Conservation (phyloP, 2,113 vertebrate species). For the Montifringilla adamsi region DNA sequence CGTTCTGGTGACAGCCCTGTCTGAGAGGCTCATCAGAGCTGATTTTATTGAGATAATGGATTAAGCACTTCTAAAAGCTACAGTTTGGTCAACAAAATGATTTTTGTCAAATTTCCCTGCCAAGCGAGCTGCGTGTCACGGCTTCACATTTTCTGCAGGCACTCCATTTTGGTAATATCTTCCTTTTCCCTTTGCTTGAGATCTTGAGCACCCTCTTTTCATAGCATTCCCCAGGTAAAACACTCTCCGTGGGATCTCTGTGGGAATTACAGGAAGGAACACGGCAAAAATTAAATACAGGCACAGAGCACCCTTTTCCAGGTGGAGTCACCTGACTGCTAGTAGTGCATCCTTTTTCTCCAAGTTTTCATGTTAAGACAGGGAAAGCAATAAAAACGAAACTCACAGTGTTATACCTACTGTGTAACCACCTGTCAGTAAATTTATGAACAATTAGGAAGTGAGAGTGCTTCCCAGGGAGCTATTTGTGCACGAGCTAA, state of each 20-base stretch:
- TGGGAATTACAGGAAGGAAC: neutral
- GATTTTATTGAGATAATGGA: constrained; percentile 51
- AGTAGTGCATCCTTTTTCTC: neutral
- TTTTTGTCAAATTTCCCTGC: neutral
- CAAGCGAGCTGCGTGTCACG: fast-evolving
- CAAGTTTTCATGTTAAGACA: constrained; percentile 53
- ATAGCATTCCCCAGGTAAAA: neutral
- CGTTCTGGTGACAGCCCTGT: neutral
- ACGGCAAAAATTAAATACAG: fast-evolving
- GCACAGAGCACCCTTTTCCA: neutral
- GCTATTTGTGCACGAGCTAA: constrained; percentile 70
- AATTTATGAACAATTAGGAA: constrained; percentile 83
- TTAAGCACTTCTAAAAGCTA: constrained; percentile 24
- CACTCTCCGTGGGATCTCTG: neutral
- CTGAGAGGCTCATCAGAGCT: constrained; percentile 5
- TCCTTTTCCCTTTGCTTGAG: neutral
- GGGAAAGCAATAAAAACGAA: constrained; percentile 65
- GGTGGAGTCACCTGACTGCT: neutral
- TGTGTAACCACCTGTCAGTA: constrained; percentile 79
- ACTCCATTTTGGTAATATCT: neutral
- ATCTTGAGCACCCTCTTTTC: neutral
- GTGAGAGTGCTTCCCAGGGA: constrained; percentile 76
- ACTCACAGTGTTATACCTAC: constrained; percentile 69
- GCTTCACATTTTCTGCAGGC: neutral
- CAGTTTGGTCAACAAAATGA: constrained; percentile 8